Base-by-base conservation (phyloP, 92 coral and sea anemone genomes). In the Muricea muricata region DNA sequence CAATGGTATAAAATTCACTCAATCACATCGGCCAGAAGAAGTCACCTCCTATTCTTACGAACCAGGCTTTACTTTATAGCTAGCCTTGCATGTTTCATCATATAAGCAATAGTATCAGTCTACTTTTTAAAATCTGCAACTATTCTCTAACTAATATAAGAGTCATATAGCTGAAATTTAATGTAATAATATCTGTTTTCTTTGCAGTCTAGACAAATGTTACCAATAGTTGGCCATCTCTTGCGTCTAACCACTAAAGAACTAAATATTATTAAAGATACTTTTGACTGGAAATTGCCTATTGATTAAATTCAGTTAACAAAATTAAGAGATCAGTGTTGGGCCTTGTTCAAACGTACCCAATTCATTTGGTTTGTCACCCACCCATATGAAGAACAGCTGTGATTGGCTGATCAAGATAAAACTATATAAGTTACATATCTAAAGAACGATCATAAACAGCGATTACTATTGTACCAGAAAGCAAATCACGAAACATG, bases 181-280 rank as follows among this genome's bases (percentile, higher is more conserved):
- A 52, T 52, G 26, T 7, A 52, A 25, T 20, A 52, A 52, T 52
- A 2, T 52, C 23, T 80, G 78, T 84, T n/a, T 18, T 80, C 15
- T 42, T 79, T 40, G 15, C 82, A 96, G 99, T 96, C 99, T 17
- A 92, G 99, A 72, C 99, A 96, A 87, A 81, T 96, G 65, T 74
- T 96, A 63, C 91, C 93, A 30, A 97, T 96, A 46, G 91, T 96
- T 47, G 93, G 93, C 11, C 97, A 96, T 55, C 82, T 96, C 91
- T 82, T 96, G 18, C 87, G 93, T 48, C 92, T 96, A 79, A 85
- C 92, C 30, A 89, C 98, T 1, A 96, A 92, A 75, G 99, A 96
- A 50, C 75, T 72, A 58, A 85, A 88, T 30, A 87, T 95, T 50
- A 94, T 96, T 41, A 81, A 60, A 57, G 97, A 93, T 39, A 97